Evolutionary conservation across 2,888 invertebrate species (phyloP).

Genomic region (Choreutis nemorana): DNA sequence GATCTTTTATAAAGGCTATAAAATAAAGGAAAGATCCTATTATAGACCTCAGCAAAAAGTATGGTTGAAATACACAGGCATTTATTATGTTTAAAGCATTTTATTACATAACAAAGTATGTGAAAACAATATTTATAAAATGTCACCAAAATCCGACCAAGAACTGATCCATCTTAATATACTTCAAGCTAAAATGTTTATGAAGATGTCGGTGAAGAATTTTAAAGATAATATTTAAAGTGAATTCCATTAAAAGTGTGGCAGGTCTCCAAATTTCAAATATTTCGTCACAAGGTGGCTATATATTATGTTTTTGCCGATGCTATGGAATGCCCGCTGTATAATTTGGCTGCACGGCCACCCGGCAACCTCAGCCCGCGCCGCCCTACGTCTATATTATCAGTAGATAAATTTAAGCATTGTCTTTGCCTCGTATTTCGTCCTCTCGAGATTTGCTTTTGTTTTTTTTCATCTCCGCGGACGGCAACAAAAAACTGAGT

Average conservation of each 20-base stretch:
- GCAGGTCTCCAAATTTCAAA: constrained; percentile 54
- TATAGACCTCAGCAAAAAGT: too few relatives aligned
- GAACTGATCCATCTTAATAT: too few relatives aligned
- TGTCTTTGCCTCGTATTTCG: constrained; percentile 67
- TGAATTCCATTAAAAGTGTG: constrained; percentile 51
- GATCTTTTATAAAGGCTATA: constrained; percentile 8
- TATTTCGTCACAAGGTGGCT: constrained; percentile 59
- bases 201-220: constrained; percentile 41
- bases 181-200: too few relatives aligned
- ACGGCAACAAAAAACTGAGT: constrained; percentile 62
- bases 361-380: constrained; percentile 43
- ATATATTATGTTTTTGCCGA: constrained; percentile 64
- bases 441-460: constrained; percentile 61
- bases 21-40: too few relatives aligned
- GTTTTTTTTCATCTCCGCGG: constrained; percentile 46
- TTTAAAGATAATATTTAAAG: constrained; percentile 42
- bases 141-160: too few relatives aligned
- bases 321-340: constrained; percentile 54
- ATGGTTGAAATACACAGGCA: too few relatives aligned
- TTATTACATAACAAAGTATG: too few relatives aligned
- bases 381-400: constrained; percentile 66
- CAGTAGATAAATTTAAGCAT: constrained; percentile 67
- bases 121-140: too few relatives aligned
- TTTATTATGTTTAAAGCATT: too few relatives aligned
- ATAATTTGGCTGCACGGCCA: constrained; percentile 62